Conservation (phyloP, 2,797 vertebrate species). For the Xiphorhynchus erythropygius region DNA sequence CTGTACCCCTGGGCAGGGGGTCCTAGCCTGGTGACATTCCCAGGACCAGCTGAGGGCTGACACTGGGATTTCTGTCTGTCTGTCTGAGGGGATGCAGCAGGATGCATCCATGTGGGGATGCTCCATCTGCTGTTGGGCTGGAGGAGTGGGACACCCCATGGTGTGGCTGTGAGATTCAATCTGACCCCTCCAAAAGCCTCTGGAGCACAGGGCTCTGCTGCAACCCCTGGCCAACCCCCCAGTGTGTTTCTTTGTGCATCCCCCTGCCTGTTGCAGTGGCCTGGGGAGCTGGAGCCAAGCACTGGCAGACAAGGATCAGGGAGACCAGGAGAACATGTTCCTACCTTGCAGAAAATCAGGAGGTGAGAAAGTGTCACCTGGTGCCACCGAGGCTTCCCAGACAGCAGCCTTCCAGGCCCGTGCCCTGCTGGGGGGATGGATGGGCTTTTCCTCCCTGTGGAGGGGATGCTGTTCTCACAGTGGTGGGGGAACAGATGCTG, state of each 20-base stretch:
- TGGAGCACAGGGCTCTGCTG: neutral
- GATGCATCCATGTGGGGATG: neutral
- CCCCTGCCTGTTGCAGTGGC: too few species aligned
- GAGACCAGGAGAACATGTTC: neutral
- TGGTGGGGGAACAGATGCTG: rapidly evolving
- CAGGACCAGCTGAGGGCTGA: neutral
- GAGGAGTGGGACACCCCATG: neutral
- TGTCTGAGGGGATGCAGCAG: neutral
- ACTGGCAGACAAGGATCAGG: neutral
- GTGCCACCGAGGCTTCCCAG: neutral
- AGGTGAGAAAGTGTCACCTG: neutral
- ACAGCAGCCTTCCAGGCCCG: neutral
- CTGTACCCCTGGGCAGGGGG: too few species aligned
- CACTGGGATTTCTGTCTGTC: neutral
- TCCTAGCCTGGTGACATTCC: rapidly evolving
- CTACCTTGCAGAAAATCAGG: neutral
- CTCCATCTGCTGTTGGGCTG: neutral
- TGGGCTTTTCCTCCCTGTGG: neutral
- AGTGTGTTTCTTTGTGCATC: rapidly evolving
- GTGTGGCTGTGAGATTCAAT: neutral
- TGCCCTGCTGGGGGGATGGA: neutral
- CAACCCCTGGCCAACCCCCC: rapidly evolving
- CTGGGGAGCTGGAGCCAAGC: neutral
- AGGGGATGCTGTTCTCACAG: rapidly evolving
- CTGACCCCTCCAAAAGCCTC: neutral